Evolutionary conservation across 2,888 invertebrate species (phyloP), one percentile per base, ranked within the genome.

Genomic region (Rugalucina vietnamica): DNA sequence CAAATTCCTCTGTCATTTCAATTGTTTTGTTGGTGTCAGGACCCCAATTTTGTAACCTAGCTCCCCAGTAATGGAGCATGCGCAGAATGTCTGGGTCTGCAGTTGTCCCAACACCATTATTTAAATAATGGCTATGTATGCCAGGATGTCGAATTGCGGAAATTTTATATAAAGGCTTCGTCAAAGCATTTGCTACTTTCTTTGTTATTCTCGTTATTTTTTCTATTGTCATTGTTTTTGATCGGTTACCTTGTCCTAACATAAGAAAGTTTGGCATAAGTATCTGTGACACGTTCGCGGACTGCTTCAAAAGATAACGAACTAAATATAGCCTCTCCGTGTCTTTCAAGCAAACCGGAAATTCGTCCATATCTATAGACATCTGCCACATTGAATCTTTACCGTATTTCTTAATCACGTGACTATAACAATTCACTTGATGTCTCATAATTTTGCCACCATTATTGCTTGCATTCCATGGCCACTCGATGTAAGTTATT

Each of bases 1-100:
- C 49, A 37, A 77, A 82, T 21, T 65, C 73, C 0, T 60, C 49
- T 3, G 91, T 91, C 27, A 77, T 86, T 21, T 50, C 34, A 14
- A 89, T n/a, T 2, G 78, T 85, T 21, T 87, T 50, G 1, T 75
- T 70, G 1, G 89, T 90, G 75, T 91, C 91, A 2, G 86, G 85
- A 32, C 90, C 91, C 89, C 90, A 91, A 50, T 89, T 71, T 74
- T 89, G 90, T 21, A 78, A 50, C n/a, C 91, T 29, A 10, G 82
- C 81, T 32, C 91, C 91, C 91, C 91, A 91, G 77, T 90, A 91
- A 73, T 91, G 91, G 32, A 90, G 43, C 88, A 90, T 86, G 36
- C 74, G 73, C 37, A 90, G 36, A 34, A 82, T 79, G 0, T 60
- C 34, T 4, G 39, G 60, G 21, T 74, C 43, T 0, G 84, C 87